A percentile compares a stretch with the other conserved stretches of the same genome.
phyloP scores from a whole-genome alignment of 2,888 invertebrate genomes.

The Pocota personata region DNA sequence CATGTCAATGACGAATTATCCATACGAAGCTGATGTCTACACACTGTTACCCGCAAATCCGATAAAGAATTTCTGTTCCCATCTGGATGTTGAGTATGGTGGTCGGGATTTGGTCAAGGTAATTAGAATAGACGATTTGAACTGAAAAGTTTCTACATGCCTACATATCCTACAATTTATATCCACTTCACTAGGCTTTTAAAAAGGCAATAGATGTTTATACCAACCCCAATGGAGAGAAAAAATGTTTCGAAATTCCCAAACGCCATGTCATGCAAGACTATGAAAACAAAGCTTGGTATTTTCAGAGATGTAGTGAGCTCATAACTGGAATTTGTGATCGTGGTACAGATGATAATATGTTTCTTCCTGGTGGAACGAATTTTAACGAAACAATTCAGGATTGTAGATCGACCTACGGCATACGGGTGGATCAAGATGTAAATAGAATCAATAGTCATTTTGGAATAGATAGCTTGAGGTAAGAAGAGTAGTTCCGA shows the following conservation, averaged over 20 bases:
- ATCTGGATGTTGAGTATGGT: neutral
- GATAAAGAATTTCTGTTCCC: conserved; percentile 86
- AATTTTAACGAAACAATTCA: neutral
- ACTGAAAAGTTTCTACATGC: too few species aligned
- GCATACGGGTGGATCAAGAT: neutral
- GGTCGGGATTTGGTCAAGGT: conserved; percentile 34
- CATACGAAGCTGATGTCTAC: conserved; percentile 93
- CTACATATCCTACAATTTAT: too few species aligned
- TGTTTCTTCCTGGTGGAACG: conserved; percentile 25
- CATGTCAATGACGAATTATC: conserved; percentile 97
- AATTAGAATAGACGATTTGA: too few species aligned
- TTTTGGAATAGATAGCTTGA: conserved; percentile 23
- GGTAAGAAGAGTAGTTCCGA: neutral
- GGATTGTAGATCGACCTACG: neutral
- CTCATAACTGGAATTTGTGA: conserved; percentile 12
- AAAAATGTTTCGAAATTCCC: conserved; percentile 18
- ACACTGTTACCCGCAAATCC: conserved; percentile 93
- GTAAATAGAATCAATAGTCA: conserved; percentile 28
- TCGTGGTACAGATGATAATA: neutral
- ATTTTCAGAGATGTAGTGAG: conserved; percentile 27
- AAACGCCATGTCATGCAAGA: neutral
- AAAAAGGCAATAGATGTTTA: conserved; percentile 22
- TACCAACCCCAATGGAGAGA: conserved; percentile 1
- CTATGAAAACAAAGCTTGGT: conserved; percentile 3
- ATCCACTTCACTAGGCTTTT: conserved; percentile 19